These are phyloP conservation scores for Heloderma charlesbogerti DNA, from an alignment of 2,113 vertebrate genomes.

Conservation along the genomic window DNA sequence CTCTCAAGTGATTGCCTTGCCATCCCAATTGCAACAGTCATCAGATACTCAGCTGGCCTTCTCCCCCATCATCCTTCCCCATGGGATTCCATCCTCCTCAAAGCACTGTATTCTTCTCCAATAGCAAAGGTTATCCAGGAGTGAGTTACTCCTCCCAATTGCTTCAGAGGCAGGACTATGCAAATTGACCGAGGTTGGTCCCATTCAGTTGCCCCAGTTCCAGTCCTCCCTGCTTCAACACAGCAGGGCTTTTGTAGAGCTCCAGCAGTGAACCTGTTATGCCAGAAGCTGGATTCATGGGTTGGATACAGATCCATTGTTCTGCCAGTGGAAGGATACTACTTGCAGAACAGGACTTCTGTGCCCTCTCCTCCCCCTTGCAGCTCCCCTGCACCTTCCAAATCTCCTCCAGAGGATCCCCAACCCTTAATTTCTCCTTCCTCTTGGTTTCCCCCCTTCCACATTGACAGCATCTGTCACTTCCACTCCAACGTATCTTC, in stretches of 20 bases:
- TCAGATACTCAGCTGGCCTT: not conserved
- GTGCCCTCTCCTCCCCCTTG: too few relatives aligned
- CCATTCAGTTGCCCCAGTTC: not conserved
- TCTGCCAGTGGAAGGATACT: too few relatives aligned
- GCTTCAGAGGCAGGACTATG: not conserved
- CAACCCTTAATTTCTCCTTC: not conserved
- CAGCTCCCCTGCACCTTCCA: too few relatives aligned
- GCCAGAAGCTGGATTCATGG: not conserved
- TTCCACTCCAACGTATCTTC: too few relatives aligned
- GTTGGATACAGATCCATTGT: too few relatives aligned
- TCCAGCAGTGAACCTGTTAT: not conserved
- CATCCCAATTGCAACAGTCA: too few relatives aligned
- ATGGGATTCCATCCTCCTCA: not conserved
- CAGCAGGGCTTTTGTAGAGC: not conserved
- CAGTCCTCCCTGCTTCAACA: not conserved
- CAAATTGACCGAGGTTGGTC: not conserved
- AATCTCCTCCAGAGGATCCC: too few relatives aligned
- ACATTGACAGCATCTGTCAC: not conserved
- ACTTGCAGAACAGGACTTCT: too few relatives aligned
- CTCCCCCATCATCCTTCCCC: too few relatives aligned
- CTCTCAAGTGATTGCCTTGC: not conserved
- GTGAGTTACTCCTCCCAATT: not conserved
- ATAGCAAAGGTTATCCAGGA: not conserved
- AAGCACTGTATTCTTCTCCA: not conserved
- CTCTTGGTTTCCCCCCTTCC: not conserved